These are phyloP conservation scores for Penaeus chinensis DNA, from an alignment of 1,140 invertebrate species.

Conservation along the genomic window DNA sequence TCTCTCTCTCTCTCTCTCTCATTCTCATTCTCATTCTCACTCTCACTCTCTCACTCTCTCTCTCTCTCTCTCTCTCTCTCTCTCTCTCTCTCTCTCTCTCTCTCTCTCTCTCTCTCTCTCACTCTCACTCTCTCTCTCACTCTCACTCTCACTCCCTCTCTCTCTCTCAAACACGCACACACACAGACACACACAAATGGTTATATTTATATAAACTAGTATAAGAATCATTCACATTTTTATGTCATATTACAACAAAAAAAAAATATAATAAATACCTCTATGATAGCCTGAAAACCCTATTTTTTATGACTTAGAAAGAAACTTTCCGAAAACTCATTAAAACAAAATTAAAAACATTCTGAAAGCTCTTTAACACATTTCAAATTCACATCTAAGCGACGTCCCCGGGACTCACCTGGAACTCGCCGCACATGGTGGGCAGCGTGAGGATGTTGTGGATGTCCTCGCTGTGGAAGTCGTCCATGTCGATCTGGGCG, in stretches of 20 bases:
- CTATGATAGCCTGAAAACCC: no score
- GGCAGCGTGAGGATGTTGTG: constrained; percentile 78
- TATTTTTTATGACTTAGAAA: no score
- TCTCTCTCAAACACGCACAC: background rate
- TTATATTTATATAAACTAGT: background rate
- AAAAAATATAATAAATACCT: no score
- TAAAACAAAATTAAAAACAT: no score
- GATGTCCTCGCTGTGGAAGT: constrained; percentile 90
- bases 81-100: no score
- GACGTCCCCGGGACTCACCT: constrained; percentile 43
- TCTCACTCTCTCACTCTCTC: background rate
- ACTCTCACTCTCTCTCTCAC: background rate
- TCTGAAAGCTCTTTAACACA: background rate
- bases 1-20: background rate
- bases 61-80: no score
- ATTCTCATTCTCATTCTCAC: background rate
- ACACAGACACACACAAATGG: background rate
- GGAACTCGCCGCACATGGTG: constrained; percentile 72
- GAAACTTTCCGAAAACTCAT: no score
- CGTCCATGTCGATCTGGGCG: constrained; percentile 94
- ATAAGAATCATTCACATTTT: background rate
- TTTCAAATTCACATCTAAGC: background rate
- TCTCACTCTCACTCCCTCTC: background rate
- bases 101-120: no score
- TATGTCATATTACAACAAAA: no score